Evolutionary conservation across 2,797 vertebrate species (phyloP).

Genomic region (Vireo griseus): DNA sequence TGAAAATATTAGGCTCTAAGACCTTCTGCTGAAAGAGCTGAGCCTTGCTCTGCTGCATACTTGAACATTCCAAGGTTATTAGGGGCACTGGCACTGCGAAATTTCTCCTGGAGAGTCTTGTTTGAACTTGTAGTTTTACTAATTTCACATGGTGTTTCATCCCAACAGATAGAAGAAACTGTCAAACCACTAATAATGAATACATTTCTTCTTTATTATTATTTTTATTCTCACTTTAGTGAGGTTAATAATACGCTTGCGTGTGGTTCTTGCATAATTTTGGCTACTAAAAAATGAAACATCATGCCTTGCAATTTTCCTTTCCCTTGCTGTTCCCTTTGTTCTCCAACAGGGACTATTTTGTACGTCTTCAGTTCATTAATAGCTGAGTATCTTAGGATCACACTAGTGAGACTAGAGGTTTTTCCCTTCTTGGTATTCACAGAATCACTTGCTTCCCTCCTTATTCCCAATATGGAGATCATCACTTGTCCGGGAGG

Average conservation of each 20-base stretch:
- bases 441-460: neutral
- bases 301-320: neutral
- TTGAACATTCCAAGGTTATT: neutral
- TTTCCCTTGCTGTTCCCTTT: neutral
- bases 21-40: neutral
- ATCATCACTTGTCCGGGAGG: neutral
- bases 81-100: neutral
- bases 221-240: neutral
- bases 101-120: neutral
- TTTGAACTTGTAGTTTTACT: neutral
- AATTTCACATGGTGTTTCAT: neutral
- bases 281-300: conserved; percentile 3
- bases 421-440: neutral
- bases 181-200: neutral
- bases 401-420: neutral
- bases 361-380: conserved; percentile 38
- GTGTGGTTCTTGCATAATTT: neutral
- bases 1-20: neutral
- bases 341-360: neutral
- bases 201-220: neutral
- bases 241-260: neutral
- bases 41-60: neutral
- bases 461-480: neutral
- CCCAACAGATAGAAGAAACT: neutral
- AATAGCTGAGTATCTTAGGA: conserved; percentile 20